A percentile compares a stretch with the other conserved stretches of the same genome.
These are phyloP conservation scores for Sitobion miscanthi DNA, from an alignment of 1,140 invertebrate species.

Conservation along the genomic window DNA sequence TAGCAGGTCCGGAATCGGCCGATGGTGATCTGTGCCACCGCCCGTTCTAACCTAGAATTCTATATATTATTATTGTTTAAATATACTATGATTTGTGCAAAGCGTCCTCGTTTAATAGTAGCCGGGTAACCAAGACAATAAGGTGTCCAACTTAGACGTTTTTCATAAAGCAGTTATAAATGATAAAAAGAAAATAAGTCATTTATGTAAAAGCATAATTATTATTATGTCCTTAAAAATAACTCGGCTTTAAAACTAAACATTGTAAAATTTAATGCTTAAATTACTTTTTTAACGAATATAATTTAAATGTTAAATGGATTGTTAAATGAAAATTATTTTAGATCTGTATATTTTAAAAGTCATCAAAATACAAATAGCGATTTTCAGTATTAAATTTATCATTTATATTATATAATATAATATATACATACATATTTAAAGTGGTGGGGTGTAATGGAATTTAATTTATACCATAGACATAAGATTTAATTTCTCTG, in stretches of 20 bases:
- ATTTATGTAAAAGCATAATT: not conserved
- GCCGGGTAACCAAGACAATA: constrained; percentile 10
- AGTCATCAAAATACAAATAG: not conserved
- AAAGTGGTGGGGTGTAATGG: not conserved
- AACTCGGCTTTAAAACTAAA: not conserved
- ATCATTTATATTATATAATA: not conserved
- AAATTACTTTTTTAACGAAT: not conserved
- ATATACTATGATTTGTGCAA: constrained; percentile 52
- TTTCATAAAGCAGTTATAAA: not conserved
- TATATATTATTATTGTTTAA: constrained; percentile 54
- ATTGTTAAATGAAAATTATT: not conserved
- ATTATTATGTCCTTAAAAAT: not conserved
- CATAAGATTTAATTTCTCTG: constrained; percentile 24
- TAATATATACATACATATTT: not conserved
- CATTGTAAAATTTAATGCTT: not conserved
- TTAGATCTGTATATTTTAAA: not conserved
- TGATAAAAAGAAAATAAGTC: not conserved
- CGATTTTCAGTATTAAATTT: not conserved
- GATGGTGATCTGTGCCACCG: constrained; percentile 47
- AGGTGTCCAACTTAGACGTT: not conserved
- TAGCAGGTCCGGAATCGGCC: constrained; percentile 45
- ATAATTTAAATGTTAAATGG: not conserved
- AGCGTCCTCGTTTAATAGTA: constrained; percentile 42
- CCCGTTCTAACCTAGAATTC: constrained; percentile 55
- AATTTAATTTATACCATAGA: not conserved